Evolutionary conservation across 2,888 invertebrate genomes (phyloP).

Genomic region (Plagiodera versicolora): DNA sequence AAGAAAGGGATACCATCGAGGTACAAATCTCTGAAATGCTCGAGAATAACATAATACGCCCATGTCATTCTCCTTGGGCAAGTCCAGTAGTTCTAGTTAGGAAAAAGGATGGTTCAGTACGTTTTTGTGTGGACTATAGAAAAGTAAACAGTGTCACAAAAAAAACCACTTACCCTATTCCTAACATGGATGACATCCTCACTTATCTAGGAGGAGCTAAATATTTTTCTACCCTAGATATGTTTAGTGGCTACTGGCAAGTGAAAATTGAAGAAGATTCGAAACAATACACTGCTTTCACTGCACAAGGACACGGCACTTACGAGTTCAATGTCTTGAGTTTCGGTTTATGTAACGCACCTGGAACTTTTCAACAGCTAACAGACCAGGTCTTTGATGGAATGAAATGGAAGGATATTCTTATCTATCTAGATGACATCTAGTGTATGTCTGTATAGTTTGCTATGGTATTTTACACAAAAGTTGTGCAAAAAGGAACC

Average conservation of each 20-base stretch:
- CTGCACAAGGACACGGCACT: slow-evolving; percentile 30
- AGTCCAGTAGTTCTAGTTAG: slow-evolving; percentile 23
- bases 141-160: slow-evolving; percentile 28
- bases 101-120: slow-evolving; percentile 21
- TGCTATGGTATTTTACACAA: too few relatives aligned
- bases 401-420: slow-evolving; percentile 31
- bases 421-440: slow-evolving; percentile 36
- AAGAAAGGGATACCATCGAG: slow-evolving; percentile 25
- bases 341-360: slow-evolving; percentile 37
- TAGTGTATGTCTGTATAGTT: too few relatives aligned
- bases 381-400: slow-evolving; percentile 30
- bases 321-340: slow-evolving; percentile 34
- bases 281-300: slow-evolving; percentile 33
- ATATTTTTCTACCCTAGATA: slow-evolving; percentile 32
- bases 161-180: slow-evolving; percentile 32
- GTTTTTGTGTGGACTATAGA: slow-evolving; percentile 31
- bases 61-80: slow-evolving; percentile 23
- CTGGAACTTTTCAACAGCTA: slow-evolving; percentile 33
- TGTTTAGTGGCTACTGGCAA: slow-evolving; percentile 36
- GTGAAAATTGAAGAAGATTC: slow-evolving; percentile 20
- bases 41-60: slow-evolving; percentile 22
- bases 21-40: slow-evolving; percentile 30
- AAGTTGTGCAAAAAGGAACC: too few relatives aligned
- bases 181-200: slow-evolving; percentile 34
- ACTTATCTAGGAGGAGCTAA: slow-evolving; percentile 28